A percentile compares a stretch with the other conserved stretches of the same genome.
phyloP scores from a whole-genome alignment of 1,140 invertebrate genomes.

The Brachionus rubens region DNA sequence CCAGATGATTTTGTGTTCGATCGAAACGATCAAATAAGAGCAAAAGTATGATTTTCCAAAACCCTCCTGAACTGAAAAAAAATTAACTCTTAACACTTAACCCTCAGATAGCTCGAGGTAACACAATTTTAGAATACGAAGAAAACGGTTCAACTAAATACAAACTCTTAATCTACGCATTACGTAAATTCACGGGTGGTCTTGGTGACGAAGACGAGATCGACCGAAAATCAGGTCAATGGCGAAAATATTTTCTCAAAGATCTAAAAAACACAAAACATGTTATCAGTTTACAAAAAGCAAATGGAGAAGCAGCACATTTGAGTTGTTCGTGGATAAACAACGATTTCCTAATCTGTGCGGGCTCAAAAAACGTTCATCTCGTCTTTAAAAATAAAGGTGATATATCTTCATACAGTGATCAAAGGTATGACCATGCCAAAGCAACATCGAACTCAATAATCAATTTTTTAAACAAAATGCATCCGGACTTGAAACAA shows the following conservation, averaged over 20 bases:
- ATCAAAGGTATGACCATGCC: conserved; percentile 58
- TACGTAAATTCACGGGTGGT: conserved; percentile 63
- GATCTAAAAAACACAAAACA: conserved; percentile 53
- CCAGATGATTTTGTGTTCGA: conserved; percentile 58
- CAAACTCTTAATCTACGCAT: conserved; percentile 59
- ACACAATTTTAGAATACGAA: conserved; percentile 57
- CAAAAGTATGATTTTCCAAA: conserved; percentile 50
- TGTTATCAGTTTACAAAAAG: conserved; percentile 60
- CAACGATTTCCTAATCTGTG: conserved; percentile 56
- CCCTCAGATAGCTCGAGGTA: conserved; percentile 59
- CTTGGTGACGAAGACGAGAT: conserved; percentile 63
- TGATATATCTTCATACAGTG: conserved; percentile 59
- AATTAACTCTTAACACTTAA: not conserved
- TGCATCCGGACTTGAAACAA: conserved; percentile 47
- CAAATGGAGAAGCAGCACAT: conserved; percentile 64
- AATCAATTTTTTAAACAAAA: conserved; percentile 52
- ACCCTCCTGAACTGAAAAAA: not conserved
- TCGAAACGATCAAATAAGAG: conserved; percentile 52
- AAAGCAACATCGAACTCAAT: conserved; percentile 56
- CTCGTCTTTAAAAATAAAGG: conserved; percentile 58
- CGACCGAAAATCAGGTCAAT: conserved; percentile 51
- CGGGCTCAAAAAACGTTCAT: conserved; percentile 64
- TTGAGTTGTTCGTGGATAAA: conserved; percentile 58
- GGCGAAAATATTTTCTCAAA: conserved; percentile 59
- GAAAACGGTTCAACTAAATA: conserved; percentile 49